Conservation (phyloP, 53 echinoderm and acorn worm species). For the Crossaster papposus region DNA sequence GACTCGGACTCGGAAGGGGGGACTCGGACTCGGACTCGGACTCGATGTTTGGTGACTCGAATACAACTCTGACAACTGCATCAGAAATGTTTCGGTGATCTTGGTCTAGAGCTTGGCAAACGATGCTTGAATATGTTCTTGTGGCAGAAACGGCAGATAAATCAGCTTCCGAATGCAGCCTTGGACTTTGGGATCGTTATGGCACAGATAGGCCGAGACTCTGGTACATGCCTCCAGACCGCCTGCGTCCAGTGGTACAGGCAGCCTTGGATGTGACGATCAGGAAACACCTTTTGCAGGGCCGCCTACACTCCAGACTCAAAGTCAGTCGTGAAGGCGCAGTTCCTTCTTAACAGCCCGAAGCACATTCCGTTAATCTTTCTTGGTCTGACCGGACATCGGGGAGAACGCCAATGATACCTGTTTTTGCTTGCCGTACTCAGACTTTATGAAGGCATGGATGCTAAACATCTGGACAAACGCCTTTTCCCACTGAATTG, state of each 20-base stretch:
- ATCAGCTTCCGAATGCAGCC: slow-evolving; percentile 44
- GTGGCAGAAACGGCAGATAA: slow-evolving; percentile 55
- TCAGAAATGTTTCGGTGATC: neutral
- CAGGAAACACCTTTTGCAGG: too few relatives aligned
- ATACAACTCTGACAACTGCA: too few relatives aligned
- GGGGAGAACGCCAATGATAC: slow-evolving; percentile 33
- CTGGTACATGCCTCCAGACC: slow-evolving; percentile 50
- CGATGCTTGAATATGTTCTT: too few relatives aligned
- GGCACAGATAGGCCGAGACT: neutral
- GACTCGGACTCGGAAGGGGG: too few relatives aligned
- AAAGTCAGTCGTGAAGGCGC: neutral
- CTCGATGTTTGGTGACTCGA: too few relatives aligned
- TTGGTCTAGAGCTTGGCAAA: neutral
- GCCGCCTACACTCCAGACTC: too few relatives aligned
- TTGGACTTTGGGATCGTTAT: too few relatives aligned
- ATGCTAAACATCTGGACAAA: too few relatives aligned
- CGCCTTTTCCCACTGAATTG: slow-evolving; percentile 29
- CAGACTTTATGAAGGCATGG: too few relatives aligned
- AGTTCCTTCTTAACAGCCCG: neutral
- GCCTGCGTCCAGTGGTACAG: too few relatives aligned
- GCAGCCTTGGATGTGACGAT: too few relatives aligned
- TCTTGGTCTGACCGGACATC: slow-evolving; percentile 40
- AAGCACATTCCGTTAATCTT: slow-evolving; percentile 48
- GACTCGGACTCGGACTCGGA: too few relatives aligned
- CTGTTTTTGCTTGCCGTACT: slow-evolving; percentile 40